Base-by-base conservation (phyloP, 2,888 invertebrate genomes). In the Gandaritis pyraliata region DNA sequence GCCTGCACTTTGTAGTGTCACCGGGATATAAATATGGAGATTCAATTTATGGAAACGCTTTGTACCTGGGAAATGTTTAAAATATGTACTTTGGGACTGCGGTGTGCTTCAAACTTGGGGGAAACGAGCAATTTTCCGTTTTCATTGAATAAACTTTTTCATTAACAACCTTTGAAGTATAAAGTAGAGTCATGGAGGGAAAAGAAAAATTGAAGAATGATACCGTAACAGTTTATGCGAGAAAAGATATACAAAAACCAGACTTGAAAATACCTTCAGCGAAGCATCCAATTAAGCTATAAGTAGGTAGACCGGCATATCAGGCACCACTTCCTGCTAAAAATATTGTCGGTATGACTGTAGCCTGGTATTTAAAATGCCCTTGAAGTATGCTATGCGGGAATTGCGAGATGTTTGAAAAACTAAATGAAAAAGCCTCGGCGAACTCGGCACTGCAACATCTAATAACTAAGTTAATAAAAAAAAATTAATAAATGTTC, bases 1-100 rank as follows among this genome's bases (percentile, higher is more conserved):
- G 33, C 73, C 69, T 43, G 61, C 46, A 48, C 51, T 30, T 29
- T 46, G 58, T 51, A 56, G n/a, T 18, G 65, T 56, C 69, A 57
- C 63, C 55, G 68, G 71, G 68, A 66, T 72, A 77, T 73, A 68
- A 68, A 65, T 55, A 58, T 65, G 65, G 65, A 70, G 70, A 77
- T 72, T 76, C 70, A 71, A 68, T 66, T 72, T 54, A 70, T 65
- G 61, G 48, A 51, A 43, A 60, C 52, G 69, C 68, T 67, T 73
- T 68, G 71, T 64, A 70, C 65, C 71, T 71, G 67, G 39, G 41
- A 1, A 51, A 55, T 58, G 51, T 49, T 52, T 56, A 47, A 58
- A 58, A 58, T 59, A 59, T 68, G 73, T 68, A 73, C 72, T 68
- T 72, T 59, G 69, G 55, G 64, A 66, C 64, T 70, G 73, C 66